phyloP scores from a whole-genome alignment of 1,140 invertebrate species.

The Drosophila simulans region DNA sequence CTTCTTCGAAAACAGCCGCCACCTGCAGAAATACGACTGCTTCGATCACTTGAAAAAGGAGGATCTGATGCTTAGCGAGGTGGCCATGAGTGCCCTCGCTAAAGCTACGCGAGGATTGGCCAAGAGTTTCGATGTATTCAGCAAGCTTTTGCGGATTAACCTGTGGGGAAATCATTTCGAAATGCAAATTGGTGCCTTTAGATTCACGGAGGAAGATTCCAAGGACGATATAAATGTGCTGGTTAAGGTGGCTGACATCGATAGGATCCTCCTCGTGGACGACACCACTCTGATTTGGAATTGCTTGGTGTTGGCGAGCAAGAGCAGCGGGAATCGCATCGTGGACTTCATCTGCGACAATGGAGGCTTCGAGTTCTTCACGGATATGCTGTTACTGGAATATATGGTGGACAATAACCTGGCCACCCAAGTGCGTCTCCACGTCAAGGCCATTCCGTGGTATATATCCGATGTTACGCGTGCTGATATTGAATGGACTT shows the following conservation, averaged over 20 bases:
- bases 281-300: slow-evolving; percentile 87
- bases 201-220: slow-evolving; percentile 89
- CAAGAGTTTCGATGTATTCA: slow-evolving; percentile 85
- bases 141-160: slow-evolving; percentile 87
- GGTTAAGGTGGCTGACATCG: slow-evolving; percentile 87
- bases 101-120: slow-evolving; percentile 37
- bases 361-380: slow-evolving; percentile 96
- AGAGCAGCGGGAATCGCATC: slow-evolving; percentile 43
- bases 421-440: slow-evolving; percentile 91
- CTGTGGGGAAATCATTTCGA: slow-evolving; percentile 94
- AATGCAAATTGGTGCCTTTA: slow-evolving; percentile 84
- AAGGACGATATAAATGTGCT: slow-evolving; percentile 86
- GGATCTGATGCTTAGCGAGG: slow-evolving; percentile 86
- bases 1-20: slow-evolving; percentile 90
- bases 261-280: slow-evolving; percentile 89
- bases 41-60: slow-evolving; percentile 91
- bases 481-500: slow-evolving; percentile 91
- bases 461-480: slow-evolving; percentile 96
- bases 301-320: slow-evolving; percentile 54
- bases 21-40: slow-evolving; percentile 89
- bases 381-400: slow-evolving; percentile 94
- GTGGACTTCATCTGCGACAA: slow-evolving; percentile 96
- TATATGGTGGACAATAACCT: slow-evolving; percentile 89
- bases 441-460: slow-evolving; percentile 97
- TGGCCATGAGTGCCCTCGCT: slow-evolving; percentile 86